Evolutionary conservation across 2,888 invertebrate genomes (phyloP).

Genomic region (Hypomecis atomaria): DNA sequence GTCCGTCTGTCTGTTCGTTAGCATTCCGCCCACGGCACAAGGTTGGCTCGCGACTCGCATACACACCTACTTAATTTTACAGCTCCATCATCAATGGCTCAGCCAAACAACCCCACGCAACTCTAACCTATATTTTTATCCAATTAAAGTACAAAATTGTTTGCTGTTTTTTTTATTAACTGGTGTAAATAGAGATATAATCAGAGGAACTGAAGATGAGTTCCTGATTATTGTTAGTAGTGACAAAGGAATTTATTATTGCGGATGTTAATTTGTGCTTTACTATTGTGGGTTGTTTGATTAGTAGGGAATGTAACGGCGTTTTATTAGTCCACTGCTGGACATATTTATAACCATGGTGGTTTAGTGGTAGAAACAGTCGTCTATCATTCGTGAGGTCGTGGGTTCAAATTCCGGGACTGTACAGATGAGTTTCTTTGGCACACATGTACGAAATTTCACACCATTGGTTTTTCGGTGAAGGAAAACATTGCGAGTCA

Average conservation of each 20-base stretch:
- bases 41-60: slow-evolving; percentile 44
- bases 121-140: not conserved
- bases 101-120: slow-evolving; percentile 12
- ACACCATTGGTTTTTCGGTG: no score
- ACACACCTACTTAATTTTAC: slow-evolving; percentile 15
- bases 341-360: no score
- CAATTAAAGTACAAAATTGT: not conserved
- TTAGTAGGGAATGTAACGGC: no score
- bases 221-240: slow-evolving; percentile 45
- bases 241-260: slow-evolving; percentile 39
- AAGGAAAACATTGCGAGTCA: no score
- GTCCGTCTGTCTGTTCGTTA: slow-evolving; percentile 42
- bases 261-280: slow-evolving; percentile 24
- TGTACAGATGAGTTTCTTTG: no score
- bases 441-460: no score
- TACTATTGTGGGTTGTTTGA: slow-evolving; percentile 12
- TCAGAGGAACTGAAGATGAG: slow-evolving; percentile 32
- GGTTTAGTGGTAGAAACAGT: no score
- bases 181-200: slow-evolving; percentile 23
- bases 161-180: not conserved
- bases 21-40: slow-evolving; percentile 55
- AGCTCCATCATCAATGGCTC: slow-evolving; percentile 15
- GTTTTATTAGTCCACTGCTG: no score
- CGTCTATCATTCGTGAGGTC: no score
- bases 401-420: no score